phyloP scores from a whole-genome alignment of 2,888 invertebrate species.

The Volucella inanis region DNA sequence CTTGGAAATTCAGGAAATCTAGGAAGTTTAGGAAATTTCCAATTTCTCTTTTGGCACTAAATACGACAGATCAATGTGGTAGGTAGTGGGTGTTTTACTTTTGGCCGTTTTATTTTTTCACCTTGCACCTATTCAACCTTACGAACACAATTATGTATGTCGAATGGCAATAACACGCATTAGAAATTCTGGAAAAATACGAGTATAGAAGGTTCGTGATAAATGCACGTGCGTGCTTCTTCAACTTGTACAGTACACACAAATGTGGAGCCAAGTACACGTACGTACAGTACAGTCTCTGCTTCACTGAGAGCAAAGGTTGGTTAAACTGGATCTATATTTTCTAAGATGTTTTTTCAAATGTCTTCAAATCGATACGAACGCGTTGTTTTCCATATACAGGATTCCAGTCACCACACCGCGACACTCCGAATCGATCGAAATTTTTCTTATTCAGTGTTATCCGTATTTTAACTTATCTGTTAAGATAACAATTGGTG shows the following conservation, averaged over 20 bases:
- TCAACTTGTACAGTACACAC: neutral
- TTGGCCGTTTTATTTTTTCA: neutral
- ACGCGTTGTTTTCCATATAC: conserved; percentile 8
- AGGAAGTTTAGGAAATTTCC: conserved; percentile 20
- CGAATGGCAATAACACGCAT: conserved; percentile 24
- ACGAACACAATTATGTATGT: neutral
- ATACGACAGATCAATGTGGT: neutral
- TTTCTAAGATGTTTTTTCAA: conserved; percentile 7
- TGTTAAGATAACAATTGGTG: too few species aligned
- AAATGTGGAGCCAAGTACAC: conserved; percentile 7
- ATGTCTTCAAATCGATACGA: conserved; percentile 42
- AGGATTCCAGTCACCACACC: conserved; percentile 4
- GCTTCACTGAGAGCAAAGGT: neutral
- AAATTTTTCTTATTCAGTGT: too few species aligned
- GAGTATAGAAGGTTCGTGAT: conserved; percentile 23
- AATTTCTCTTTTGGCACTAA: conserved; percentile 4
- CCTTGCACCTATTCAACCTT: conserved; percentile 1
- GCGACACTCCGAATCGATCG: neutral
- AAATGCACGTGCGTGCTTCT: neutral
- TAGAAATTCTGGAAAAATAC: conserved; percentile 21
- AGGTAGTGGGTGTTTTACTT: neutral
- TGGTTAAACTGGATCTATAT: conserved; percentile 26
- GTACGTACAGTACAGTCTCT: conserved; percentile 3
- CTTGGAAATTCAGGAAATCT: conserved; percentile 11
- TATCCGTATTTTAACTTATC: too few species aligned